These are phyloP conservation scores for Xestia c-nigrum DNA, from an alignment of 2,888 invertebrate species.

Conservation along the genomic window DNA sequence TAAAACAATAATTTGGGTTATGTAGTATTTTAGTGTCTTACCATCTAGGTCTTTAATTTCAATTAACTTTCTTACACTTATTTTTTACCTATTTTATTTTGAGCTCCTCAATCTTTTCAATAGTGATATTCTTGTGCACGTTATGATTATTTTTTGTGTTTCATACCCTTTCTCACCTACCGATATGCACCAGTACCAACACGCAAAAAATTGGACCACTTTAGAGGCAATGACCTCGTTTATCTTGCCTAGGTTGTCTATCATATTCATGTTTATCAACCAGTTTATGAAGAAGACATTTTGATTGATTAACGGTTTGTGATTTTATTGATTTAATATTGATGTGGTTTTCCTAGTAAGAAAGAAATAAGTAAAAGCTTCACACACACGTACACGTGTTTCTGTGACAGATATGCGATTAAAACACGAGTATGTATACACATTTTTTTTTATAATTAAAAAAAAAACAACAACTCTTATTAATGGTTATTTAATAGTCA, in stretches of 20 bases:
- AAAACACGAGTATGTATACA: too few relatives aligned
- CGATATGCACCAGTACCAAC: background rate
- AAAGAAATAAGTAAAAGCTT: too few relatives aligned
- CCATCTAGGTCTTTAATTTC: background rate
- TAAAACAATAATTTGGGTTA: background rate
- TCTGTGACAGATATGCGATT: too few relatives aligned
- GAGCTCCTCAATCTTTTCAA: background rate
- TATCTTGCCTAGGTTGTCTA: conserved; percentile 22
- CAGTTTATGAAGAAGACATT: conserved; percentile 2
- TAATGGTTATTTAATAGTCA: too few relatives aligned
- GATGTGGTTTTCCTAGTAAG: background rate
- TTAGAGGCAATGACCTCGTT: conserved; percentile 17
- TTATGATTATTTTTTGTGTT: background rate
- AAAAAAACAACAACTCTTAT: too few relatives aligned
- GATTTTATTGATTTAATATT: conserved; percentile 7
- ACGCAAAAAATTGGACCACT: background rate
- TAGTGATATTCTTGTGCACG: background rate
- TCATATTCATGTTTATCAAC: conserved; percentile 27
- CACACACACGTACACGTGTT: too few relatives aligned
- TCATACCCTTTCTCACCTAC: background rate
- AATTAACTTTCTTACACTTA: background rate
- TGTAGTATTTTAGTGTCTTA: background rate
- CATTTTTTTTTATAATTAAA: too few relatives aligned
- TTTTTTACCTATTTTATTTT: background rate
- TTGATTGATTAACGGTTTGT: conserved; percentile 20